A percentile compares a stretch with the other conserved stretches of the same genome.
Evolutionary conservation across 2,888 invertebrate species (phyloP).

Genomic region (Zaprionus lineosus): DNA sequence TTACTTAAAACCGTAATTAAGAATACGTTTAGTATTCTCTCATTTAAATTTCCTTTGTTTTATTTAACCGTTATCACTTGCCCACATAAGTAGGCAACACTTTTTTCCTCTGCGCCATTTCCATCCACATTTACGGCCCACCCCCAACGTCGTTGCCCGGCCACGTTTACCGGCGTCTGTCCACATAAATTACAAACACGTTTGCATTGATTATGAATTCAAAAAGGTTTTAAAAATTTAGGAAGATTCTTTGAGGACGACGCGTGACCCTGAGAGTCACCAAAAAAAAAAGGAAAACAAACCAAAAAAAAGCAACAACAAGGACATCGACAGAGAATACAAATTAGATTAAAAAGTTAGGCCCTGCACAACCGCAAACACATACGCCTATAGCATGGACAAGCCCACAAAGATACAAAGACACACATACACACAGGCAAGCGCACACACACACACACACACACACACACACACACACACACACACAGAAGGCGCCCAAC

Average conservation of each 20-base stretch:
- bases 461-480: constrained; percentile 1
- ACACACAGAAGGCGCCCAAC: too few relatives aligned
- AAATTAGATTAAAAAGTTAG: constrained; percentile 62
- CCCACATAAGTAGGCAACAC: constrained; percentile 38
- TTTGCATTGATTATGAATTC: too few relatives aligned
- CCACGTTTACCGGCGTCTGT: too few relatives aligned
- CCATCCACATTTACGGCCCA: too few relatives aligned
- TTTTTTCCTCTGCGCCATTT: too few relatives aligned
- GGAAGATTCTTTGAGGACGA: not conserved
- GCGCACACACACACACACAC: not conserved
- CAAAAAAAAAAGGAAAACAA: constrained; percentile 7
- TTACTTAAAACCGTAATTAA: too few relatives aligned
- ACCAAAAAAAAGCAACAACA: constrained; percentile 5
- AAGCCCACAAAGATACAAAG: not conserved
- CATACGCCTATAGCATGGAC: too few relatives aligned
- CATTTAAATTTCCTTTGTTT: too few relatives aligned
- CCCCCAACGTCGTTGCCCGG: too few relatives aligned
- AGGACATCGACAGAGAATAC: constrained; percentile 35
- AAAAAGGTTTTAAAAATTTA: not conserved
- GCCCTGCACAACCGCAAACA: too few relatives aligned
- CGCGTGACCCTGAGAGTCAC: not conserved
- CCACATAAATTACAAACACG: too few relatives aligned
- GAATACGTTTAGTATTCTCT: too few relatives aligned
- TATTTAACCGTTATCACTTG: not conserved
- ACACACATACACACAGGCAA: not conserved